Percentiles rank a stretch among this genome's conserved stretches.
phyloP scores from a whole-genome alignment of 2,113 vertebrate species.

The Dromas ardeola region DNA sequence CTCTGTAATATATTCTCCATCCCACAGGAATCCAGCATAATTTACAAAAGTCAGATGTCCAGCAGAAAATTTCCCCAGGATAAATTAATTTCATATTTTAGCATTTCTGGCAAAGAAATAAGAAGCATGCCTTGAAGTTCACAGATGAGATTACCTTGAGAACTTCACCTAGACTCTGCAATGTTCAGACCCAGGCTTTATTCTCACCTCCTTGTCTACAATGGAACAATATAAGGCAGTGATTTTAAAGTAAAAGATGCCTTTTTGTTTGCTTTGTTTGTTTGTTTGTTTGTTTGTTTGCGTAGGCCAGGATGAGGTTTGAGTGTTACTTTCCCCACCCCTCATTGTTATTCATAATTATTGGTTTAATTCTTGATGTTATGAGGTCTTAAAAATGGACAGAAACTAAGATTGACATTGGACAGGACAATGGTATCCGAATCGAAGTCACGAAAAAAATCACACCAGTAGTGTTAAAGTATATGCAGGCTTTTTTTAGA shows the following conservation, averaged over 20 bases:
- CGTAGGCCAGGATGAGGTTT: background rate
- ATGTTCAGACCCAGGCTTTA: background rate
- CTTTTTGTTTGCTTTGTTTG: background rate
- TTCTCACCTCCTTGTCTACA: background rate
- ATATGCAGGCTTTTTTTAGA: background rate
- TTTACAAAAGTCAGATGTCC: background rate
- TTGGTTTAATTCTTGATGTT: background rate
- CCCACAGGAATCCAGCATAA: background rate
- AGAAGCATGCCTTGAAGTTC: background rate
- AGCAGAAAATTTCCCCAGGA: background rate
- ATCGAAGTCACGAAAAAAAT: background rate
- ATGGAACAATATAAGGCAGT: background rate
- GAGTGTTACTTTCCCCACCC: rapidly evolving
- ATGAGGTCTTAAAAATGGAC: background rate
- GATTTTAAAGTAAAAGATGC: background rate
- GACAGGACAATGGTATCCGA: background rate
- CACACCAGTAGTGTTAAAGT: background rate
- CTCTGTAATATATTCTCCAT: background rate
- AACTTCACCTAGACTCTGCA: background rate
- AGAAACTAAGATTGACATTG: background rate
- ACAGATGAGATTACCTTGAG: background rate
- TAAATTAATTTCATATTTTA: background rate
- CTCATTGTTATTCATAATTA: background rate
- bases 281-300: background rate
- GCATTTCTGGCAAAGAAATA: background rate